Evolutionary conservation across 2,113 vertebrate genomes (phyloP).

Genomic region (Actenoides lindsayi): DNA sequence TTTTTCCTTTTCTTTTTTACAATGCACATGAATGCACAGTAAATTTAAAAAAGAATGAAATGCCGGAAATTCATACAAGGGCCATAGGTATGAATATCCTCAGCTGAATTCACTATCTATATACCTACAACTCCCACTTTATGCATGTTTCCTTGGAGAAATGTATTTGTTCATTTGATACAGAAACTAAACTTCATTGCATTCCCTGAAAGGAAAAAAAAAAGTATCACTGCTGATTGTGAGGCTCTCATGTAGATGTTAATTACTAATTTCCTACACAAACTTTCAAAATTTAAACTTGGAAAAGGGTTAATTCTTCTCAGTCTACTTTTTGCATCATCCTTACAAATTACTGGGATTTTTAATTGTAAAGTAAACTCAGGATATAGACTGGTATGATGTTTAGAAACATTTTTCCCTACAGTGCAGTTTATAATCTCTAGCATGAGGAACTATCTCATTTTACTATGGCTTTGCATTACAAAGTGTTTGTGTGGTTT

Average conservation of each 20-base stretch:
- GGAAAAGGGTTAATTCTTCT: background rate
- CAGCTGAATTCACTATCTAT: background rate
- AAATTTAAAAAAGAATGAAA: background rate
- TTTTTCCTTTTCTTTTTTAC: background rate
- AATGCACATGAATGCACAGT: fast-evolving
- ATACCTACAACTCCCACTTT: background rate
- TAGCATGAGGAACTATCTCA: background rate
- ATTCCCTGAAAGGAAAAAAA: background rate
- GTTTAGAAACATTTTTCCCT: background rate
- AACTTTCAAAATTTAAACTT: background rate
- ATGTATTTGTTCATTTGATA: background rate
- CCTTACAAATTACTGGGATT: background rate
- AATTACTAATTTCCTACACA: background rate
- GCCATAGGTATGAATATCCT: background rate
- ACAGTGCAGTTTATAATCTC: background rate
- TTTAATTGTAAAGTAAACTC: background rate
- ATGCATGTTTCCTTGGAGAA: fast-evolving
- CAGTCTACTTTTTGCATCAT: background rate
- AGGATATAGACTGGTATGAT: background rate
- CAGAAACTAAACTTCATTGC: background rate
- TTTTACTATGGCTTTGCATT: background rate
- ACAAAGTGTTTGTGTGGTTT: background rate
- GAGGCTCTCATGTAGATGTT: background rate
- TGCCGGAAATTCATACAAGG: background rate
- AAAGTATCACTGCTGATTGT: background rate